Evolutionary conservation across 64 coral and sea anemone genomes (phyloP).

Genomic region (Pachyseris speciosa): DNA sequence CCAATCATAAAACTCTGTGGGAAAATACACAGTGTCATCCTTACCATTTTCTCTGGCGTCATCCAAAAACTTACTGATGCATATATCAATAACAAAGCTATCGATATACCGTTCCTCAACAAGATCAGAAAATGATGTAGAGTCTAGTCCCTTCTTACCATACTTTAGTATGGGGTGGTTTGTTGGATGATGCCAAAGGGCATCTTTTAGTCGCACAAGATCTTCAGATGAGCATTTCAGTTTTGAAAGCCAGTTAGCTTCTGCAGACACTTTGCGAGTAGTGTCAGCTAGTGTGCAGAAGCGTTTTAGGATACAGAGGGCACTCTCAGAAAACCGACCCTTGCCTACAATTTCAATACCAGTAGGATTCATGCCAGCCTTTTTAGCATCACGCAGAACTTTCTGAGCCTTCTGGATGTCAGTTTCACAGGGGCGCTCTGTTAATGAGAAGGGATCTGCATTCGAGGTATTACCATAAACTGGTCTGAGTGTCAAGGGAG

Average conservation of each 20-base stretch:
- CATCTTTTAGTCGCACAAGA: neutral
- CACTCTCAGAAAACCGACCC: slow-evolving; percentile 13
- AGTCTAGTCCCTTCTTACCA: slow-evolving; percentile 25
- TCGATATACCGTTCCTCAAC: slow-evolving; percentile 46
- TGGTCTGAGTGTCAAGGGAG: too few relatives aligned
- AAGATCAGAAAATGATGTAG: slow-evolving; percentile 50
- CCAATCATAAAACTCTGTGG: slow-evolving; percentile 54
- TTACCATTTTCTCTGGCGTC: neutral
- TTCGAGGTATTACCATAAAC: too few relatives aligned
- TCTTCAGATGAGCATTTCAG: neutral
- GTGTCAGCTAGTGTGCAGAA: neutral
- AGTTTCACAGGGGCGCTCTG: slow-evolving; percentile 8
- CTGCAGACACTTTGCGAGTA: neutral
- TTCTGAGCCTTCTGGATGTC: neutral
- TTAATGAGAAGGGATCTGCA: neutral
- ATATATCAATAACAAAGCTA: slow-evolving; percentile 51
- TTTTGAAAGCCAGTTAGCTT: neutral
- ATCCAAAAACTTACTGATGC: neutral
- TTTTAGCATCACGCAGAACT: neutral
- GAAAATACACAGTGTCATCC: slow-evolving; percentile 28
- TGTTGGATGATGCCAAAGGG: slow-evolving; percentile 18
- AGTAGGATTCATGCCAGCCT: slow-evolving; percentile 2
- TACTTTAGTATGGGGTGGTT: neutral
- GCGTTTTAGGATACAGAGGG: neutral
- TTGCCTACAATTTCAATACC: neutral